A percentile compares a stretch with the other conserved stretches of the same genome.
Evolutionary conservation across 1,140 invertebrate genomes (phyloP).

Genomic region (Fopius arisanus): DNA sequence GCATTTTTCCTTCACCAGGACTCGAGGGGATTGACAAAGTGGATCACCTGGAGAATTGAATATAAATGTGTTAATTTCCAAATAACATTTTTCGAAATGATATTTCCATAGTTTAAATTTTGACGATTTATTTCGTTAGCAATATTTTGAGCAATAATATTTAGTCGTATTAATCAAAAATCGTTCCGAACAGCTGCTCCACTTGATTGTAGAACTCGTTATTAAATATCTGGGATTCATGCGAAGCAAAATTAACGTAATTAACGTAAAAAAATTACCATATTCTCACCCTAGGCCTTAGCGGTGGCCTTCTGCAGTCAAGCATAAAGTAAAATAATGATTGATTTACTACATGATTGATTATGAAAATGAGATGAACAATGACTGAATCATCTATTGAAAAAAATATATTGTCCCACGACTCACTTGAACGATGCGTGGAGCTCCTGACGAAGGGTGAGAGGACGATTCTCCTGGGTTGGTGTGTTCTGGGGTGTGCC

Average conservation of each 20-base stretch:
- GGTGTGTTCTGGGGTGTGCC: conserved; percentile 75
- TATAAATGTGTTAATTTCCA: no score
- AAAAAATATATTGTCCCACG: conserved; percentile 62
- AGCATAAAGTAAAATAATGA: conserved; percentile 62
- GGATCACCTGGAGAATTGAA: not conserved
- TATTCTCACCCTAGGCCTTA: conserved; percentile 88
- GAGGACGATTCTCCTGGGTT: conserved; percentile 77
- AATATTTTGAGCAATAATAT: no score
- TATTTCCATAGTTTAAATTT: no score
- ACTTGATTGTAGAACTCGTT: not conserved
- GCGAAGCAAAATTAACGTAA: conserved; percentile 52
- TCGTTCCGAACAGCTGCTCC: not conserved
- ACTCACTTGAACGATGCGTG: conserved; percentile 72
- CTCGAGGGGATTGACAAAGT: not conserved
- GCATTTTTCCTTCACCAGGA: not conserved
- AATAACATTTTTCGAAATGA: not conserved
- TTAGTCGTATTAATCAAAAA: no score
- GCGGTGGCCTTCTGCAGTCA: conserved; percentile 77
- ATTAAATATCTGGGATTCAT: not conserved
- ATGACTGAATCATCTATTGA: conserved; percentile 19
- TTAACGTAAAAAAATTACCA: conserved; percentile 74
- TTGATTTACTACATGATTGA: conserved; percentile 59
- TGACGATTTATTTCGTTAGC: no score
- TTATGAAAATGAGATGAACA: conserved; percentile 40
- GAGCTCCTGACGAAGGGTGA: conserved; percentile 75